A percentile compares a stretch with the other conserved stretches of the same genome.
These are phyloP conservation scores for Gyps fulvus DNA, from an alignment of 2,113 vertebrate species.

Conservation along the genomic window DNA sequence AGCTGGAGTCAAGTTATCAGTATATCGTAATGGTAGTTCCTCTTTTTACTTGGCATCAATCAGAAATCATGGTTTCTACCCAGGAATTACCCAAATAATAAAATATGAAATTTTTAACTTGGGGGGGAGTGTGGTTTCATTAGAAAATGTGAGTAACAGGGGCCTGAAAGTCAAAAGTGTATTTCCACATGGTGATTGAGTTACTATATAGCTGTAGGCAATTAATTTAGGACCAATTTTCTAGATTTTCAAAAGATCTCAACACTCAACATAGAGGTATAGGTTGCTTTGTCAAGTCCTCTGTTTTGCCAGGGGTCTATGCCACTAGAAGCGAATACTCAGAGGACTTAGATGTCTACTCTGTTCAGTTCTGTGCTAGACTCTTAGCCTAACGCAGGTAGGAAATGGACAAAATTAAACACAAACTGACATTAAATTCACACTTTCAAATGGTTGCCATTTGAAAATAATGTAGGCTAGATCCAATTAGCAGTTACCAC, in stretches of 20 bases:
- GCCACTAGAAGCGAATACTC: background rate
- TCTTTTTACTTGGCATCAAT: background rate
- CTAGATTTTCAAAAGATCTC: background rate
- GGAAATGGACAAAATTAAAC: slow-evolving; percentile 34
- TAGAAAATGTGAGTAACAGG: background rate
- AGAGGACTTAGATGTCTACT: background rate
- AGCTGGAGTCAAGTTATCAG: background rate
- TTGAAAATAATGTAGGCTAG: slow-evolving; percentile 54
- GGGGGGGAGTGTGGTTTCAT: background rate
- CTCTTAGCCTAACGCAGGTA: background rate
- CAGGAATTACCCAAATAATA: background rate
- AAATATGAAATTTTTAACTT: background rate
- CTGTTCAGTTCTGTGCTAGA: background rate
- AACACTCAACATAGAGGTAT: background rate
- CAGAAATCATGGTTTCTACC: background rate
- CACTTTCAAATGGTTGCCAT: slow-evolving; percentile 29
- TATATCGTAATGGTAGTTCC: background rate
- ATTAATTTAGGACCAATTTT: background rate
- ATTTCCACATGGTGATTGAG: background rate
- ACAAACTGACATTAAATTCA: slow-evolving; percentile 22
- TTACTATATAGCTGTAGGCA: background rate
- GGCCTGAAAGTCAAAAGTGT: background rate
- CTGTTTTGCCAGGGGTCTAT: background rate
- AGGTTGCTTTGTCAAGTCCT: background rate
- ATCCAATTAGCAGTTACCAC: slow-evolving; percentile 52